Evolutionary conservation across 2,113 vertebrate genomes (phyloP).

Genomic region (Gymnobelideus leadbeateri): DNA sequence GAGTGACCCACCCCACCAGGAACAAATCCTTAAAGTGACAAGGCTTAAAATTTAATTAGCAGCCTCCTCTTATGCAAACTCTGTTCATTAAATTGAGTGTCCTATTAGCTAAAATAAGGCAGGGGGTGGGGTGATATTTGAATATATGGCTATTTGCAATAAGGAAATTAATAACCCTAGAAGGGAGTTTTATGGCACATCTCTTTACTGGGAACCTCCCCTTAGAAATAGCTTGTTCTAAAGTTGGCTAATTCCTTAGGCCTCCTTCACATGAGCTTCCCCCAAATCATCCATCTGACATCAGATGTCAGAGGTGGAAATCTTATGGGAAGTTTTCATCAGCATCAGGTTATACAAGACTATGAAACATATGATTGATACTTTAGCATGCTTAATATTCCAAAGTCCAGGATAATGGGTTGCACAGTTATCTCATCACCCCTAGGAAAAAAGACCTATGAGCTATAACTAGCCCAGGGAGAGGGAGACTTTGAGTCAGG

Average conservation of each 20-base stretch:
- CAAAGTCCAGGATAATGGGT: neutral
- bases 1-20: neutral
- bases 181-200: conserved; percentile 1
- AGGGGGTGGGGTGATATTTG: neutral
- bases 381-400: neutral
- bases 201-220: conserved; percentile 40
- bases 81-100: conserved; percentile 83
- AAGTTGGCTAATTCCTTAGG: conserved; percentile 63
- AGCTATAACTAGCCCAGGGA: neutral
- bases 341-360: conserved; percentile 52
- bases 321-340: neutral
- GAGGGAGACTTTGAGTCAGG: neutral
- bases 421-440: neutral
- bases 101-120: conserved; percentile 76
- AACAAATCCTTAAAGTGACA: conserved; percentile 62
- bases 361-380: neutral
- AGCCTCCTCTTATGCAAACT: conserved; percentile 78
- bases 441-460: neutral
- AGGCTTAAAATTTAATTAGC: conserved; percentile 80
- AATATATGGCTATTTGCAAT: conserved; percentile 31
- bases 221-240: conserved; percentile 36
- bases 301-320: neutral
- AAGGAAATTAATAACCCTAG: conserved; percentile 41
- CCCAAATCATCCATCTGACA: conserved; percentile 57
- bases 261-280: conserved; percentile 7